Conservation (phyloP, 2,888 invertebrate genomes). For the Xestia xanthographa region DNA sequence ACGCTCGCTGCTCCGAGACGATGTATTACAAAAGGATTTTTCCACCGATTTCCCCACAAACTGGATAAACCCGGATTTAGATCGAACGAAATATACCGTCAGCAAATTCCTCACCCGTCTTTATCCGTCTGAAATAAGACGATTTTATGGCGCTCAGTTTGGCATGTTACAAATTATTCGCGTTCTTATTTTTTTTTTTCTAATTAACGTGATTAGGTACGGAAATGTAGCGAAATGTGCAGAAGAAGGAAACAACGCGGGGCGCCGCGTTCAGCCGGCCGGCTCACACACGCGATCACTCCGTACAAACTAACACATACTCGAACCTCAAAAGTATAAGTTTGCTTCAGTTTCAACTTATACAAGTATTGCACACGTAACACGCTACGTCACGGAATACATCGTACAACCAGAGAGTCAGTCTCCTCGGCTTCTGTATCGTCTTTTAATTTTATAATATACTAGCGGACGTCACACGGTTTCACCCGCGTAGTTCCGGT, state of each 20-base stretch:
- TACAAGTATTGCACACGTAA: too few species aligned
- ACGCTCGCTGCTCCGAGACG: conserved; percentile 24
- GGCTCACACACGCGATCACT: not conserved
- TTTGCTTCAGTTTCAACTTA: too few species aligned
- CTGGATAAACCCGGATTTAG: conserved; percentile 61
- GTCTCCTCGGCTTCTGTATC: too few species aligned
- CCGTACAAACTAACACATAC: not conserved
- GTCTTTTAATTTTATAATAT: too few species aligned
- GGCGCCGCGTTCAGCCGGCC: not conserved
- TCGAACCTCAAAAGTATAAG: not conserved
- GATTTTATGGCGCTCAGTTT: conserved; percentile 25
- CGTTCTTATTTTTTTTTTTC: conserved; percentile 1
- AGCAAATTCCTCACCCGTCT: conserved; percentile 27
- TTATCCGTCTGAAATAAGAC: conserved; percentile 34
- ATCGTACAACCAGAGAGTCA: not conserved
- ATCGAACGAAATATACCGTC: conserved; percentile 51
- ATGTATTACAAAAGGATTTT: conserved; percentile 61
- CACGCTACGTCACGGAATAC: not conserved
- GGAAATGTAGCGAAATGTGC: too few species aligned
- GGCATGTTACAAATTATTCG: not conserved
- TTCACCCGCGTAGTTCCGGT: too few species aligned
- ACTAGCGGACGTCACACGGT: too few species aligned
- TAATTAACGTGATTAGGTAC: too few species aligned
- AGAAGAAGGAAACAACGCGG: not conserved
- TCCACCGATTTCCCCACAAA: conserved; percentile 56